Base-by-base conservation (phyloP, 2,113 vertebrate species). In the Plestiodon gilberti region DNA sequence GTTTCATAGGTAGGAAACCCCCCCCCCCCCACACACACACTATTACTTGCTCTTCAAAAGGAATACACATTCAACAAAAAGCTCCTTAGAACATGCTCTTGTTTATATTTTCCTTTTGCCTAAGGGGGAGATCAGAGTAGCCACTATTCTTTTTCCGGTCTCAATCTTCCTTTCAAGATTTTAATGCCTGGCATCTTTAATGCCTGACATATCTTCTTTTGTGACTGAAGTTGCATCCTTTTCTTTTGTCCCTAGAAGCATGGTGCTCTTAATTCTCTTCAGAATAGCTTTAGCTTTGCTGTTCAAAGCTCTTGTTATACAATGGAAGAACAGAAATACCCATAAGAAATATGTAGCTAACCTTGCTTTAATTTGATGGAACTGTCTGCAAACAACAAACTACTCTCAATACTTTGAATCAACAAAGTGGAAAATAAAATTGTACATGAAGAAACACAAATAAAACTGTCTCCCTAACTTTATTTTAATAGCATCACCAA, bases 401-500 rank as follows among this genome's bases (percentile, higher is more conserved):
- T 86, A 25, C 55, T 73, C 59, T 86, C 35, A 80, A 35, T 48
- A 43, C 14, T 84, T 67, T 38, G 48, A 77, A 77, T 67, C n/a
- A 69, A 81, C 5, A 52, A 73, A 48, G 69, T 22, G 8, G 2
- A 35, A 40, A 85, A 69, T 35, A 61, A 83, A 80, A 22, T 33
- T 38, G 61, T 33, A 48, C 67, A 43, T 18, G 11, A 23, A 61
- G 1, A 48, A 79, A 64, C 11, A 35, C n/a, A 69, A 69, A 69
- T 69, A 33, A 70, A 23, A 57, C 17, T 35, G 38, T 30, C 18
- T 78, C 14, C 35, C 28, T 75, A 40, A 1, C 57, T 86, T 62
- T 70, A 62, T 43, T 86, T 86, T 64, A 35, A 81, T 71, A 52
- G 22, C 3, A 79, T 79, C 52, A 59, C 33, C 76, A 79, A 79